Percentiles rank a stretch among this genome's conserved stretches.
Conservation (phyloP, 2,797 vertebrate genomes). For the Danionella dracula region DNA sequence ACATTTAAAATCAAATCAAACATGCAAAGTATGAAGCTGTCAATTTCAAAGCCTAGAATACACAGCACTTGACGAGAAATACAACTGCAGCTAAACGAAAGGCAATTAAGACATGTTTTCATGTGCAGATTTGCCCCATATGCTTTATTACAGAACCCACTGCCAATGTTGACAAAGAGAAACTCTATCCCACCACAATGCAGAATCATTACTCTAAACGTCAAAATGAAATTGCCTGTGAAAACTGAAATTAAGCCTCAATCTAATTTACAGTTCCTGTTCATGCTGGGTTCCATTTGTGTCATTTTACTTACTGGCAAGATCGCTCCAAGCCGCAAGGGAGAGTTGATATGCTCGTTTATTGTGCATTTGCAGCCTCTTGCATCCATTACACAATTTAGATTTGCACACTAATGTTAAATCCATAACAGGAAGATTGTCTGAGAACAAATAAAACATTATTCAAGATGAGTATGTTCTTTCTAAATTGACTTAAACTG, state of each 20-base stretch:
- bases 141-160: background rate
- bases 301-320: background rate
- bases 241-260: background rate
- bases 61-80: background rate
- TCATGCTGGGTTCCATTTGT: background rate
- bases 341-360: background rate
- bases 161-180: background rate
- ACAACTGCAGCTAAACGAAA: background rate
- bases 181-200: background rate
- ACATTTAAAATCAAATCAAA: too few species aligned
- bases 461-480: too few species aligned
- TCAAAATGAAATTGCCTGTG: background rate
- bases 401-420: background rate
- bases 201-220: background rate
- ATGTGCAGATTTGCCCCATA: background rate
- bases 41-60: background rate
- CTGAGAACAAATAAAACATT: background rate
- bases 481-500: too few species aligned
- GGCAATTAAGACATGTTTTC: background rate
- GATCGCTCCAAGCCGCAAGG: background rate
- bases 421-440: background rate
- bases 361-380: background rate
- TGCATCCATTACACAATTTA: background rate
- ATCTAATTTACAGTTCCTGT: background rate
- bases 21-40: conserved; percentile 1